Evolutionary conservation across 2,888 invertebrate species (phyloP).

Genomic region (Heliconius aoede): DNA sequence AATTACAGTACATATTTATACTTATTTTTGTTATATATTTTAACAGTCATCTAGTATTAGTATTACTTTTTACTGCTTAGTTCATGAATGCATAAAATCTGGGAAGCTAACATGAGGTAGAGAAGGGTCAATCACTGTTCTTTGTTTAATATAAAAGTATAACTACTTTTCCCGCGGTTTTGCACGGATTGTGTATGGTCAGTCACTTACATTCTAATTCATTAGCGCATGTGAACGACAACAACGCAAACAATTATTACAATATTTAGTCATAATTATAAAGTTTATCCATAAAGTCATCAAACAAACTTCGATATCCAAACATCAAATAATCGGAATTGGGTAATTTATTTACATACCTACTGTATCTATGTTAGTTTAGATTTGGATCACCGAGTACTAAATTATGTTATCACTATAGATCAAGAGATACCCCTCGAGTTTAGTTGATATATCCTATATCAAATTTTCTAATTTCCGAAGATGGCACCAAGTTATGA

Average conservation of each 20-base stretch:
- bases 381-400: background rate
- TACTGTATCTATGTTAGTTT: background rate
- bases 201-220: background rate
- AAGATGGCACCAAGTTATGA: slow-evolving; percentile 6
- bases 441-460: slow-evolving; percentile 10
- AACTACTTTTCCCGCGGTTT: background rate
- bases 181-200: background rate
- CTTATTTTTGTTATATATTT: background rate
- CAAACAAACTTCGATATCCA: background rate
- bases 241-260: too few relatives aligned
- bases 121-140: background rate
- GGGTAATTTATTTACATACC: background rate
- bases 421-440: slow-evolving; percentile 6
- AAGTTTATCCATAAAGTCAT: background rate
- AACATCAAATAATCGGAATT: background rate
- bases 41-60: too few relatives aligned
- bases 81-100: background rate
- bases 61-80: too few relatives aligned
- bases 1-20: too few relatives aligned
- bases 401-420: background rate
- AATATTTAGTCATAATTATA: background rate
- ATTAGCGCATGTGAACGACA: background rate
- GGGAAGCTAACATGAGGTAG: background rate
- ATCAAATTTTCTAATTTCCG: slow-evolving; percentile 22
- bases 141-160: background rate